Evolutionary conservation across 2,113 vertebrate species (phyloP), one percentile per base, ranked within the genome.

Genomic region (Cebus imitator): DNA sequence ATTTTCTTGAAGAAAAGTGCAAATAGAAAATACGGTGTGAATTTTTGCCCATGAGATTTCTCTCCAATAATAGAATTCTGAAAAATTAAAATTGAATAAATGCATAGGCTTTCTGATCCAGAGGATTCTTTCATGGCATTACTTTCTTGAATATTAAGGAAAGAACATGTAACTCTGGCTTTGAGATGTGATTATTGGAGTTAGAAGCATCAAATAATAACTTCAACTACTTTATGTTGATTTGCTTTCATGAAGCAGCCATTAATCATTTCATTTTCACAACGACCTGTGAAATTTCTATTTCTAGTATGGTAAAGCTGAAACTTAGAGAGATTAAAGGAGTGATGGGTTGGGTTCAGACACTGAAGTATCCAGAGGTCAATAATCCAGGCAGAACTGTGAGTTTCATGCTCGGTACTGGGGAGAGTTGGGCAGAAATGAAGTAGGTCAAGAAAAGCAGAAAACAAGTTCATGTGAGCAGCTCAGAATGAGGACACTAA

Each of bases 1-100:
- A 23, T 76, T 88, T 64, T 89, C 83, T 76, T 52, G 30, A 72
- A 70, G 45, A 64, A 93, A 86, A 81, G 35, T 64, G 23, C 43
- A 91, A 84, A 70, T n/a, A 87, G 48, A 12, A 94, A 94, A 91
- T 66, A 30, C 12, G 66, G 18, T 12, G 8, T 52, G 50, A 95
- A 20, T 45, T 87, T 43, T 80, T 78, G 68, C 32, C 23, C 68
- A 61, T 90, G 68, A 82, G 50, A 82, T 82, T 89, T 89, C 20
- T 25, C 48, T 20, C 37, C 32, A 91, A 9, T 66, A 93, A 90
- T 2, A 80, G 20, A 93, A 93, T 37, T 61, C 50, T 55, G 57
- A 91, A 96, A 94, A 82, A 55, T 80, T 48, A 88, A 92, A 85
- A 73, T 66, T 2, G 3, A 58, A 90, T 64, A 82, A 88, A 61